phyloP scores from a whole-genome alignment of 2,113 vertebrate species.

The Elgaria multicarinata region DNA sequence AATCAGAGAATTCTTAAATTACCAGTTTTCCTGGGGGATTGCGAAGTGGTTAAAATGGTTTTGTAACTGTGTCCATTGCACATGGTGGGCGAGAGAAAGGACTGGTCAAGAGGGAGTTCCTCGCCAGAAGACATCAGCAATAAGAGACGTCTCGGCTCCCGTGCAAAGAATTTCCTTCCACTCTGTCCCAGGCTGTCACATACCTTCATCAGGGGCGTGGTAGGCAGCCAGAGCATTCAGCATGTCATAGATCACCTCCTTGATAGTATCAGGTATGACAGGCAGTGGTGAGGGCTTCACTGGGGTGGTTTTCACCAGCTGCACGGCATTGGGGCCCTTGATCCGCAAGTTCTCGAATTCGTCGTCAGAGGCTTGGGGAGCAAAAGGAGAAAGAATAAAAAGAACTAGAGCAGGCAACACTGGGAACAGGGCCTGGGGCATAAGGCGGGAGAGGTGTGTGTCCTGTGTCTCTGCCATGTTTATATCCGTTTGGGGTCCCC shows the following conservation, averaged over 20 bases:
- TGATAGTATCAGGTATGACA: slow-evolving; percentile 90
- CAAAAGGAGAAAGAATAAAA: slow-evolving; percentile 36
- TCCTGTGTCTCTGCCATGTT: background rate
- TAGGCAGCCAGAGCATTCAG: slow-evolving; percentile 93
- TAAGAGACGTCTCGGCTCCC: background rate
- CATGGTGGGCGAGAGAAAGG: background rate
- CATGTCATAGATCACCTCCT: slow-evolving; percentile 95
- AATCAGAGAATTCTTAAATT: background rate
- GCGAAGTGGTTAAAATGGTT: background rate
- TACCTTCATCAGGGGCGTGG: slow-evolving; percentile 94
- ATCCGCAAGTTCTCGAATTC: slow-evolving; percentile 95
- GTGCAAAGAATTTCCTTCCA: background rate
- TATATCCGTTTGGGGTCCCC: background rate
- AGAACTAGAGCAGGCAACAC: slow-evolving; percentile 25
- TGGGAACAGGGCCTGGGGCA: background rate
- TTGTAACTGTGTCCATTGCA: background rate
- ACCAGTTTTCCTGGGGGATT: background rate
- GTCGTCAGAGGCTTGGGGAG: slow-evolving; percentile 87
- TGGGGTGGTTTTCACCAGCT: slow-evolving; percentile 93
- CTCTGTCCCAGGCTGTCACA: background rate
- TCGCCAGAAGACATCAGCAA: background rate
- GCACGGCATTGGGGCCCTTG: slow-evolving; percentile 93
- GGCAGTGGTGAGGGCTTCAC: slow-evolving; percentile 91
- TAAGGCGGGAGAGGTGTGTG: background rate
- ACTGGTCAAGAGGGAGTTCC: too few species aligned